phyloP scores from a whole-genome alignment of 2,888 invertebrate genomes.

The Microctonus aethiopoides region DNA sequence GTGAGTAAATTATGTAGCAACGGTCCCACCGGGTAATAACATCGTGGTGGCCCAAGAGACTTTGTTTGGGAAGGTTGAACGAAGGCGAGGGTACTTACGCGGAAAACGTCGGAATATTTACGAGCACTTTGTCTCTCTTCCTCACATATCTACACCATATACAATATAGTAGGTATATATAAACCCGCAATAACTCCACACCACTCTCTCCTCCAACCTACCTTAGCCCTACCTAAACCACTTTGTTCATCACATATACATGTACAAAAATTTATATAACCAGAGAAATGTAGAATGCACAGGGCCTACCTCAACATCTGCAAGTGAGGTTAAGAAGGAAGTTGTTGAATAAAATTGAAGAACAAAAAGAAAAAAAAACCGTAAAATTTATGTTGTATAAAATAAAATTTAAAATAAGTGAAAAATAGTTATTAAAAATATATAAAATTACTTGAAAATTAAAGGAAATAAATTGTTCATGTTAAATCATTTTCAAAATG shows the following conservation, averaged over 20 bases:
- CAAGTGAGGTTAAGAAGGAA: not conserved
- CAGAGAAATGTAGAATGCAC: not conserved
- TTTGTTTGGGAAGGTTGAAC: not conserved
- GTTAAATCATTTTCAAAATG: not conserved
- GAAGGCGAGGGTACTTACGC: conserved; percentile 3
- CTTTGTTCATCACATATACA: conserved; percentile 16
- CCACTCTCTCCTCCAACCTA: not conserved
- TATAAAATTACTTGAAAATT: no score
- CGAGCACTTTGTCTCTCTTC: conserved; percentile 12
- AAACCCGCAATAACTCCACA: conserved; percentile 26
- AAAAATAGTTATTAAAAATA: not conserved
- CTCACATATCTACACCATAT: not conserved
- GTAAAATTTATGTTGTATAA: not conserved
- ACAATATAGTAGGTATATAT: not conserved
- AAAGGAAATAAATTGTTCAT: no score
- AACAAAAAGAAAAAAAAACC: not conserved
- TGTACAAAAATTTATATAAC: conserved; percentile 2
- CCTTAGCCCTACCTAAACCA: conserved; percentile 14
- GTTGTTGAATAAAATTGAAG: not conserved
- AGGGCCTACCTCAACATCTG: conserved; percentile 7
- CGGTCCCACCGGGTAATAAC: conserved; percentile 47
- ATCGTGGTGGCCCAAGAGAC: not conserved
- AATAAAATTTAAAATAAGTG: not conserved
- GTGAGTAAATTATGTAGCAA: conserved; percentile 56
- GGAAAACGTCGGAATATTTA: conserved; percentile 23